phyloP scores from a whole-genome alignment of 2,888 invertebrate genomes.

The Agrotis segetum region DNA sequence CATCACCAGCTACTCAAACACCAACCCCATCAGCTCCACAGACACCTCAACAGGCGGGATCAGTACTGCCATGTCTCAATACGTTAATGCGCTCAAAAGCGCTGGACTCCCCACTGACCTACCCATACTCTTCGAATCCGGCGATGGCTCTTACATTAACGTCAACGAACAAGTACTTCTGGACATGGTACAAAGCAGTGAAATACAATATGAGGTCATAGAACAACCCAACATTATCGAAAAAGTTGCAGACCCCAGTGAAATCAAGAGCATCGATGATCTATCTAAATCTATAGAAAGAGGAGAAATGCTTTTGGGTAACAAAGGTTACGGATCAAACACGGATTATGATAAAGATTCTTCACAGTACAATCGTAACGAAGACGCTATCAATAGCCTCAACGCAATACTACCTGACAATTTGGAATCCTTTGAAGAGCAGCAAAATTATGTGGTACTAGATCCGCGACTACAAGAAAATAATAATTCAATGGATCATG shows the following conservation, averaged over 20 bases:
- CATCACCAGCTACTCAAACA: slow-evolving; percentile 78
- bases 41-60: slow-evolving; percentile 76
- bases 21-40: slow-evolving; percentile 72
- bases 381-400: slow-evolving; percentile 84
- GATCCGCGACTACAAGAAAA: slow-evolving; percentile 80
- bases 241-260: slow-evolving; percentile 86
- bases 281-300: slow-evolving; percentile 87
- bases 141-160: slow-evolving; percentile 92
- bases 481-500: slow-evolving; percentile 78
- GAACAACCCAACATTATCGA: slow-evolving; percentile 90
- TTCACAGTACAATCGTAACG: slow-evolving; percentile 75
- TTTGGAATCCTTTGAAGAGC: slow-evolving; percentile 84
- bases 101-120: slow-evolving; percentile 87
- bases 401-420: slow-evolving; percentile 86
- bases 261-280: slow-evolving; percentile 89
- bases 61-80: slow-evolving; percentile 87
- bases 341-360: slow-evolving; percentile 78
- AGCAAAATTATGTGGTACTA: slow-evolving; percentile 85
- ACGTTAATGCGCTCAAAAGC: slow-evolving; percentile 87
- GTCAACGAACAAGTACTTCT: slow-evolving; percentile 92
- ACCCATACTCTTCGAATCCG: slow-evolving; percentile 92
- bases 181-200: slow-evolving; percentile 89
- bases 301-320: slow-evolving; percentile 84
- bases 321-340: slow-evolving; percentile 75
- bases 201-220: slow-evolving; percentile 89